Percentiles rank a stretch among this genome's conserved stretches.
phyloP scores from a whole-genome alignment of 2,797 vertebrate species.

The Otolemur crassicaudatus region DNA sequence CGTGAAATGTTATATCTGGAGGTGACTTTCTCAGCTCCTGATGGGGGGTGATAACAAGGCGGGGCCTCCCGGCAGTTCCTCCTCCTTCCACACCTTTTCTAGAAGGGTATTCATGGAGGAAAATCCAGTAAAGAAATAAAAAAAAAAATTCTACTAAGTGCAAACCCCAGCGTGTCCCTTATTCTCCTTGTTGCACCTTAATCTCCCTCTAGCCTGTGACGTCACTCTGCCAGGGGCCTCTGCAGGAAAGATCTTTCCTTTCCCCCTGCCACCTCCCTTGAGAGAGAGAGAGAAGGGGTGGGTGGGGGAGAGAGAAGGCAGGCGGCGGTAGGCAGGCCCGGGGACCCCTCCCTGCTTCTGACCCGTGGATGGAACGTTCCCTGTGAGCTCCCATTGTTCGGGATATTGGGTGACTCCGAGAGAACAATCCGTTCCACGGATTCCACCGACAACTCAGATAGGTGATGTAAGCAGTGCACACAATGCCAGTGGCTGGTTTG shows the following conservation, averaged over 20 bases:
- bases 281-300: not conserved
- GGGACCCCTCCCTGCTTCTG: not conserved
- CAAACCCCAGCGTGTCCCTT: not conserved
- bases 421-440: slow-evolving; percentile 83
- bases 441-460: slow-evolving; percentile 75
- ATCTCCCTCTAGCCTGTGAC: not conserved
- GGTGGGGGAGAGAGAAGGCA: not conserved
- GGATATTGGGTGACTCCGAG: slow-evolving; percentile 50
- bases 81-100: not conserved
- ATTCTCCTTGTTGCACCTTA: not conserved
- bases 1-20: not conserved
- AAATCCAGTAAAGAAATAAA: not conserved
- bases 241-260: not conserved
- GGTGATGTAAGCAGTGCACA: slow-evolving; percentile 65
- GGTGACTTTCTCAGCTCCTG: not conserved
- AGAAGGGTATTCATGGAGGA: not conserved
- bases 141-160: not conserved
- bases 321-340: not conserved
- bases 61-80: not conserved
- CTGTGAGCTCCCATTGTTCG: slow-evolving; percentile 52
- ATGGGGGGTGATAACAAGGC: not conserved
- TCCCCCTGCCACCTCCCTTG: not conserved
- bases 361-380: not conserved
- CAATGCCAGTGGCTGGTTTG: slow-evolving; percentile 53
- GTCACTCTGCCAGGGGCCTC: not conserved